phyloP scores from a whole-genome alignment of 2,888 invertebrate species.

The Megamerina dolium region DNA sequence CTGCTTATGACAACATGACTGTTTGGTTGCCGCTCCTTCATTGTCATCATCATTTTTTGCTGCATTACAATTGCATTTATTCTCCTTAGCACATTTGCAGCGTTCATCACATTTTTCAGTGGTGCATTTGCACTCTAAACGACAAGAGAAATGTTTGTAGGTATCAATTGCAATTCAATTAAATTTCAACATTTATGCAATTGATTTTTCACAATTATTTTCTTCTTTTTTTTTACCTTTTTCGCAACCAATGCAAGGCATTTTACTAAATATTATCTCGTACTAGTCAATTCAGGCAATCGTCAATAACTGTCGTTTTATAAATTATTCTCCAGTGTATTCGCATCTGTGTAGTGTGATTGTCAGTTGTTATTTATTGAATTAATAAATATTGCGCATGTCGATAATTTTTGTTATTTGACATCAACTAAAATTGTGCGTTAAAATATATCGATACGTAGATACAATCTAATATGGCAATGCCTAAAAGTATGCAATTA shows the following conservation, averaged over 20 bases:
- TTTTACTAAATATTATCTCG: conserved; percentile 15
- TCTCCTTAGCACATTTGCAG: conserved; percentile 37
- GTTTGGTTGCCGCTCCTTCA: conserved; percentile 14
- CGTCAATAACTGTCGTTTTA: no score
- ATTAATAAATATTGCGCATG: conserved; percentile 5
- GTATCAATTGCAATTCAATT: not conserved
- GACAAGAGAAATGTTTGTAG: not conserved
- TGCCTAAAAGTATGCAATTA: no score
- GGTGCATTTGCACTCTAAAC: conserved; percentile 42
- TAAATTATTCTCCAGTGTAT: no score
- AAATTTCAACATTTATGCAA: not conserved
- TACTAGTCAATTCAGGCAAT: not conserved
- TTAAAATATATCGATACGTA: no score
- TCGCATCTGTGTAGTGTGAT: no score
- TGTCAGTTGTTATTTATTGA: no score
- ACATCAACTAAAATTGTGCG: no score
- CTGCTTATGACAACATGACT: conserved; percentile 29
- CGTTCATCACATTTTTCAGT: conserved; percentile 35
- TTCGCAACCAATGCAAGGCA: conserved; percentile 38
- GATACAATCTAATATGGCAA: no score
- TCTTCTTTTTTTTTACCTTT: conserved; percentile 23
- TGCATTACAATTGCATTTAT: conserved; percentile 27
- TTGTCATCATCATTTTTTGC: conserved; percentile 17
- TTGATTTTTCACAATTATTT: not conserved
- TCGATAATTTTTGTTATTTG: conserved; percentile 9